These are phyloP conservation scores for Tolmerus cingulatus DNA, from an alignment of 2,888 invertebrate species.

Conservation along the genomic window DNA sequence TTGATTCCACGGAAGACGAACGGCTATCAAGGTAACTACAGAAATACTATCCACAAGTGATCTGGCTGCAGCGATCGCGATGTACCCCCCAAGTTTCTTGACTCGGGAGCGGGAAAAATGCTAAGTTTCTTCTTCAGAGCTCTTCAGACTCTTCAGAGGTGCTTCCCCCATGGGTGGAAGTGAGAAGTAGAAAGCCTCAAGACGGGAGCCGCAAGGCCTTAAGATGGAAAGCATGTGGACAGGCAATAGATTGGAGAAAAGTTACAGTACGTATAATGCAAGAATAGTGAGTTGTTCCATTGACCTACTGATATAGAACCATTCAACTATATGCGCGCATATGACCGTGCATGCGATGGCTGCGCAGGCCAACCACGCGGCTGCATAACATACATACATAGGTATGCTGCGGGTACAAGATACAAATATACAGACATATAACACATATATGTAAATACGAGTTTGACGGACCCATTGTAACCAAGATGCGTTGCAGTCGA, in stretches of 20 bases:
- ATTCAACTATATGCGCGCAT: constrained; percentile 51
- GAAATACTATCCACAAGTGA: constrained; percentile 3
- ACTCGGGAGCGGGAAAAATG: background rate
- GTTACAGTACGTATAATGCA: constrained; percentile 20
- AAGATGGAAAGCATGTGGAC: constrained; percentile 21
- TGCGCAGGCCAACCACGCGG: background rate
- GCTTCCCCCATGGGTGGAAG: background rate
- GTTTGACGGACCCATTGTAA: background rate
- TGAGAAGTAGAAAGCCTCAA: constrained; percentile 1
- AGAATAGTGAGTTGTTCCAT: constrained; percentile 54
- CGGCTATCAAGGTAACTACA: constrained; percentile 14
- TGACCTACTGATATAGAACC: constrained; percentile 64
- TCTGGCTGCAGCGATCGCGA: constrained; percentile 3
- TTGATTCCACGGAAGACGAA: background rate
- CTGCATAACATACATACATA: background rate
- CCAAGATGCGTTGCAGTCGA: background rate
- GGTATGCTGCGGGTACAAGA: constrained; percentile 34
- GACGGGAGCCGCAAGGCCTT: background rate
- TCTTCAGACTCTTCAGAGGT: background rate
- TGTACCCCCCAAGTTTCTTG: background rate
- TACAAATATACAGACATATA: too few relatives aligned
- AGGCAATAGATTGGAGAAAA: constrained; percentile 25
- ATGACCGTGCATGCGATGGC: constrained; percentile 37
- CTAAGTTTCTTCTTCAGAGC: background rate
- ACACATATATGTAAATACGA: background rate